Evolutionary conservation across 2,797 vertebrate genomes (phyloP), one percentile per base, ranked within the genome.

Genomic region (Poeciliopsis gracilis): DNA sequence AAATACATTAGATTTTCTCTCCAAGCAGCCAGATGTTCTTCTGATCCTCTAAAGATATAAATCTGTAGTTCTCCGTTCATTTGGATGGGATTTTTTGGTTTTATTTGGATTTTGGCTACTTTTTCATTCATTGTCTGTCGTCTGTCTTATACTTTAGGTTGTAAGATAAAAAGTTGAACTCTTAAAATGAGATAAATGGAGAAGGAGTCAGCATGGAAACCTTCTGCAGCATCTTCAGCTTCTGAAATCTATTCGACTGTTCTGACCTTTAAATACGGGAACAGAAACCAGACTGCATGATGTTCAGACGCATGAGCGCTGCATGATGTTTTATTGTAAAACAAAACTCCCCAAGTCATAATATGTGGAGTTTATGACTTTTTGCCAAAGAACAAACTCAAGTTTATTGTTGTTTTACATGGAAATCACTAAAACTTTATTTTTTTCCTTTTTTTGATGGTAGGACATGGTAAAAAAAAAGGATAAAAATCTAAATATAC

Each of bases 211-310:
- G n/a, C n/a, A n/a, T n/a, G 23, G 4, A 55, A 30, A 59, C n/a
- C 55, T 11, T 55, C 20, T n/a, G 55, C 55, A 59, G n/a, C 55
- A 28, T 47, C 46, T 47, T 47, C 46, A 47, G 67, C 93, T 94
- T 94, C 88, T 95, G 94, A 94, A 95, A 94, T 94, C 94, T 94
- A 91, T 91, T 77, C 86, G 85, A 82, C 87, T 82, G 84, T 90
- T 89, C 51, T 85, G 87, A 77, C 86, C 72, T 93, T 83, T 92
- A 72, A 84, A 81, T 83, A 87, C 80, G 80, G 84, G 82, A 86
- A 81, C 75, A 82, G 83, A 88, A 84, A 88, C 87, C 85, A 73
- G 83, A 90, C 76, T 92, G 94, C 82, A 77, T 78, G 79, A 41
- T 86, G 84, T 92, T 75, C 72, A 38, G 86, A 76, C 94, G 95